Evolutionary conservation across 2,113 vertebrate genomes (phyloP).

Genomic region (Capra hircus): DNA sequence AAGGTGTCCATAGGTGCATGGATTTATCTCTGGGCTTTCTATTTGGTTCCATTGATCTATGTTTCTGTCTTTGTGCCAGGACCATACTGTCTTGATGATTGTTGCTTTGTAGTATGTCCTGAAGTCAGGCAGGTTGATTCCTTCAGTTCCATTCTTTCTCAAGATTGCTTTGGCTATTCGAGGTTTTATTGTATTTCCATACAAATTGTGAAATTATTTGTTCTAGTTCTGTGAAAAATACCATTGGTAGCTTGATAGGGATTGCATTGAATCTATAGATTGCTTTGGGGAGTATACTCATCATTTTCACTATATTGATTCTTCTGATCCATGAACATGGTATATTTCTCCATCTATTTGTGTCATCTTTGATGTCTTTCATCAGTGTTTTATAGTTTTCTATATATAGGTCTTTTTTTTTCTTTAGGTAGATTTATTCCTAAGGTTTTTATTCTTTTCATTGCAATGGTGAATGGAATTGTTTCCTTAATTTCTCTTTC

Average conservation of each 20-base stretch:
- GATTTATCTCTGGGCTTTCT: neutral
- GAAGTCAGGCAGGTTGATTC: neutral
- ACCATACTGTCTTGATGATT: neutral
- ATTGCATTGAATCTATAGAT: neutral
- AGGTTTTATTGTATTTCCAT: neutral
- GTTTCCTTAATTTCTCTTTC: neutral
- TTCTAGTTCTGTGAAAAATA: neutral
- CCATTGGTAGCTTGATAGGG: neutral
- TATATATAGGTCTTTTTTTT: neutral
- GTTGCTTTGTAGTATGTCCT: neutral
- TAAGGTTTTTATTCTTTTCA: neutral
- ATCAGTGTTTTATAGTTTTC: neutral
- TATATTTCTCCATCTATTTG: neutral
- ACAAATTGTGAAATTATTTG: neutral
- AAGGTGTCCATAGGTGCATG: neutral
- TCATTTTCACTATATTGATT: neutral
- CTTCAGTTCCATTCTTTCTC: neutral
- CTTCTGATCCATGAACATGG: neutral
- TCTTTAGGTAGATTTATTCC: neutral
- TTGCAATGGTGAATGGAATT: neutral
- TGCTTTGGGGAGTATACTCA: neutral
- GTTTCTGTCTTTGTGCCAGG: neutral
- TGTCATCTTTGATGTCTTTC: neutral
- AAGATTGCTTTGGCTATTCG: neutral
- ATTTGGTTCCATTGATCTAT: neutral